A percentile compares a stretch with the other conserved stretches of the same genome.
These are phyloP conservation scores for Drosophila macrothrix DNA, from an alignment of 2,888 invertebrate species.

Conservation along the genomic window DNA sequence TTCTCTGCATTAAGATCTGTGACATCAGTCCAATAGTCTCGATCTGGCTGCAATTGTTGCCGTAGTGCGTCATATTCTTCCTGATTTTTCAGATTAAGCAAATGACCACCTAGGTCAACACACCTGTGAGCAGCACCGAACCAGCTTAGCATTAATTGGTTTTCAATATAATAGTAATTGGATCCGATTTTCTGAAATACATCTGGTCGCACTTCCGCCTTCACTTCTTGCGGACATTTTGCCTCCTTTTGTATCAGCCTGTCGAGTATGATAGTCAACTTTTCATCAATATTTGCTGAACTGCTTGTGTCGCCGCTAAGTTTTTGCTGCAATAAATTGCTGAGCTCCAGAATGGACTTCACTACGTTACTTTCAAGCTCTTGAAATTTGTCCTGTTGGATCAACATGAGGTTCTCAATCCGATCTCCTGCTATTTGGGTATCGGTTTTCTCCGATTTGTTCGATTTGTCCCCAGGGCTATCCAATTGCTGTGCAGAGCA, in stretches of 20 bases:
- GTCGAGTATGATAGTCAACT: neutral
- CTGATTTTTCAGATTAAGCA: neutral
- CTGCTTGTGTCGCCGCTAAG: fast-evolving
- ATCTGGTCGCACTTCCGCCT: neutral
- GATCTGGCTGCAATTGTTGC: neutral
- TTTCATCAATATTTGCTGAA: neutral
- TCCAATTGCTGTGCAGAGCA: fast-evolving
- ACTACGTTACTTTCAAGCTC: neutral
- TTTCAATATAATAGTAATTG: neutral
- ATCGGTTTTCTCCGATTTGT: neutral
- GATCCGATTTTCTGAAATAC: neutral
- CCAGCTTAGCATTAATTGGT: neutral
- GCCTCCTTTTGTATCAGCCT: neutral
- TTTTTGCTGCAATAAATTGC: neutral
- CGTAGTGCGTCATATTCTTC: neutral
- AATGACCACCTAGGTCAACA: neutral
- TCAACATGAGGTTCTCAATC: neutral
- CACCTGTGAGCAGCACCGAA: neutral
- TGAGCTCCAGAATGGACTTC: neutral
- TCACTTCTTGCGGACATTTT: neutral
- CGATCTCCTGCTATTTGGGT: neutral
- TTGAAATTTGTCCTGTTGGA: neutral
- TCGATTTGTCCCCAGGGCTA: neutral
- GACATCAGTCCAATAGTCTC: neutral
- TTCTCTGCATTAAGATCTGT: neutral